Evolutionary conservation across 2,797 vertebrate species (phyloP), one percentile per base, ranked within the genome.

Genomic region (Peromyscus attwateri): DNA sequence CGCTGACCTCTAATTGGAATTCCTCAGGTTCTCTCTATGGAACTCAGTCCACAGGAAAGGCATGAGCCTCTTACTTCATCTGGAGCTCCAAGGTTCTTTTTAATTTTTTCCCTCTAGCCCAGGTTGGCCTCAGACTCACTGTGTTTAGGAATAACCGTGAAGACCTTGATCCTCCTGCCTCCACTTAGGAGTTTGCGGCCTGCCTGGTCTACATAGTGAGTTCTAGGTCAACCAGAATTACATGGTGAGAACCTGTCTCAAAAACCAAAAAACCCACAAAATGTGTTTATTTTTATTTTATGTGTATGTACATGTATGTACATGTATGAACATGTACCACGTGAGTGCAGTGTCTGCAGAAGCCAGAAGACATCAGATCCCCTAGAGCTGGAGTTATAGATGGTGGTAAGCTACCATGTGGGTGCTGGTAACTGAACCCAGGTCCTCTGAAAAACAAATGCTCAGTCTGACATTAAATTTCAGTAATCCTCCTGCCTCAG

Each of bases 1-100:
- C 70, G 66, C 66, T 23, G 81, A 89, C 79, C 85, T 92, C 60
- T 0, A 64, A 52, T 71, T 75, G 52, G 73, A 95, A 95, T 87
- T 95, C 91, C 81, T 97, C 29, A 14, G 76, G 71, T 64, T 93
- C 70, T 62, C 68, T 66, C 62, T 3, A 0, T 19, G 40, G 66
- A 95, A 73, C 84, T 64, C 55, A 77, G 71, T 68, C 43, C 6
- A 64, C 6, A 79, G 75, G 89, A 79, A 79, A 10, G 60, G 55
- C 64, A 68, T 0, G 57, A 17, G 31, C 25, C 17, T 57, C 37
- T 87, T 31, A 83, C 75, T 64, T 25, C 10, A 90, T 57, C 13
- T 77, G n/a, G 31, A 80, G 57, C 12, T 27, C 16, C 89, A 19
- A 79, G 46, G 40, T 37, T 49, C 9, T 3, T 46, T 17, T 46